phyloP scores from a whole-genome alignment of 92 coral and sea anemone genomes.

The Metridium senile region DNA sequence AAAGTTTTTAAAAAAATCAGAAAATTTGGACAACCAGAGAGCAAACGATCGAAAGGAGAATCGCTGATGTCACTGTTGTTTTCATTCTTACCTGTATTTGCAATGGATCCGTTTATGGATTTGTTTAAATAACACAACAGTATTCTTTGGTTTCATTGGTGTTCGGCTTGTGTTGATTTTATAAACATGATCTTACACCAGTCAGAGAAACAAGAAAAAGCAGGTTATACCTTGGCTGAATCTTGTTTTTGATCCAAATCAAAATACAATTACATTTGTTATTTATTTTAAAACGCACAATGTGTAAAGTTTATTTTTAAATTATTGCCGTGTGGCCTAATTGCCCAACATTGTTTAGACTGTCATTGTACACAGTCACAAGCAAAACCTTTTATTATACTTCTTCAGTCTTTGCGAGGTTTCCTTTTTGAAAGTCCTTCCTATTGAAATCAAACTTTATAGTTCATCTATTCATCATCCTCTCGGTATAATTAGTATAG shows the following conservation, averaged over 20 bases:
- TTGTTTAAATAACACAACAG: neutral
- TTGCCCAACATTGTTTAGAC: too few relatives aligned
- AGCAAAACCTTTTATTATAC: too few relatives aligned
- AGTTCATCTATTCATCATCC: too few relatives aligned
- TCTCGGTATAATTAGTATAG: too few relatives aligned
- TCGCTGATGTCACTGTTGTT: conserved; percentile 27
- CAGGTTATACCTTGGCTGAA: neutral
- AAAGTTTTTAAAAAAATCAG: neutral
- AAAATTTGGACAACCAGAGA: neutral
- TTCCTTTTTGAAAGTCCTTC: too few relatives aligned
- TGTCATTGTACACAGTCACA: too few relatives aligned
- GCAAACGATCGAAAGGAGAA: neutral
- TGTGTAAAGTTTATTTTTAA: too few relatives aligned
- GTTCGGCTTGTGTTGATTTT: neutral
- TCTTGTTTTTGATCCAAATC: neutral
- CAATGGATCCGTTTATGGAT: conserved; percentile 15
- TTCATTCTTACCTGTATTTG: conserved; percentile 32
- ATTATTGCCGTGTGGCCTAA: too few relatives aligned
- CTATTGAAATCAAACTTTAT: too few relatives aligned
- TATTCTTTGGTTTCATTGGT: neutral
- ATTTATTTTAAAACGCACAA: neutral
- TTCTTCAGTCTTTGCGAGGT: too few relatives aligned
- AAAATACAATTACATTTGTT: neutral
- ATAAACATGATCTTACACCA: conserved; percentile 4
- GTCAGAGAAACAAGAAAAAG: neutral